phyloP scores from a whole-genome alignment of 2,113 vertebrate genomes.

The Labeo catla region DNA sequence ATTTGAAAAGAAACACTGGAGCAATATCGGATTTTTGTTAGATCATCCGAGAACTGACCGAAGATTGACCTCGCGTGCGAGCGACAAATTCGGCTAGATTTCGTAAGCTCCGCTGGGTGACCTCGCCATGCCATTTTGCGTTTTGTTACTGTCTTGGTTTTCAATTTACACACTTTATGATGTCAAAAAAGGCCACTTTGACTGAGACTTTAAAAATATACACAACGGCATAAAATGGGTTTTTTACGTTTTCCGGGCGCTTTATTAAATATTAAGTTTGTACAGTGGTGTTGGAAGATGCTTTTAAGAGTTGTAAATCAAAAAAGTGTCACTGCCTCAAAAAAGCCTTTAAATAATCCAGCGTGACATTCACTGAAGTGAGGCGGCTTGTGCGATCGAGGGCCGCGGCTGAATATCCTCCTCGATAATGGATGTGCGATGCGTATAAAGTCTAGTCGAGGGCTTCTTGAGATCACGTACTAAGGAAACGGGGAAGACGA shows the following conservation, averaged over 20 bases:
- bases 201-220: not conserved
- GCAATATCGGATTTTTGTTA: not conserved
- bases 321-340: constrained; percentile 60
- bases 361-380: constrained; percentile 51
- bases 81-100: not conserved
- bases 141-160: constrained; percentile 4
- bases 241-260: constrained; percentile 20
- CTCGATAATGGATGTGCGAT: constrained; percentile 10
- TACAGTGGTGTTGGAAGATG: constrained; percentile 59
- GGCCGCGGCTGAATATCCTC: not conserved
- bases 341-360: constrained; percentile 50
- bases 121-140: not conserved
- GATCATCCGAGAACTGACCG: constrained; percentile 54
- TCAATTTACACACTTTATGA: constrained; percentile 46
- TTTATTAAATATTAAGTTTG: constrained; percentile 66
- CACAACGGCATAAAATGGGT: not conserved
- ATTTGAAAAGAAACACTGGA: not conserved
- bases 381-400: not conserved
- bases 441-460: not conserved
- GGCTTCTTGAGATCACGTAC: not conserved
- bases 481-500: not conserved
- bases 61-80: constrained; percentile 43
- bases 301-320: constrained; percentile 65
- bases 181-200: not conserved
- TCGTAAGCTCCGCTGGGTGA: not conserved